phyloP scores from a whole-genome alignment of 2,797 vertebrate genomes.

The Triplophysa yarkandensis region DNA sequence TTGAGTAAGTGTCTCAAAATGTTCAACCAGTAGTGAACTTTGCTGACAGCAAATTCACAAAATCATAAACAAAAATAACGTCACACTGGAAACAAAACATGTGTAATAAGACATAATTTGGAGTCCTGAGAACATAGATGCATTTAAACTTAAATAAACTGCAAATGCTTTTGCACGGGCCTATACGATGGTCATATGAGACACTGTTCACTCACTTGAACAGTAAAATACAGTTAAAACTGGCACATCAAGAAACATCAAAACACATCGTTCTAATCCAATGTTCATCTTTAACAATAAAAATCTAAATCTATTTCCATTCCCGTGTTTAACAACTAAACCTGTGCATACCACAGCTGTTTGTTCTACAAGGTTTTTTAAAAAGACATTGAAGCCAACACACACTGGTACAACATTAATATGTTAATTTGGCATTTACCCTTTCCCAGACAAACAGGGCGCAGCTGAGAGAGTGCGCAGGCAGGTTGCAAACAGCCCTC shows the following conservation, averaged over 20 bases:
- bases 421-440: slow-evolving; percentile 64
- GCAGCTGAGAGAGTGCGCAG: slow-evolving; percentile 31
- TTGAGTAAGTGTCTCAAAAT: too few relatives aligned
- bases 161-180: background rate
- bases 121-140: slow-evolving; percentile 14
- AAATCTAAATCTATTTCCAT: background rate
- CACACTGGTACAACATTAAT: slow-evolving; percentile 59
- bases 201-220: background rate
- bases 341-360: slow-evolving; percentile 15
- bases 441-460: slow-evolving; percentile 46
- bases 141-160: slow-evolving; percentile 34
- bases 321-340: background rate
- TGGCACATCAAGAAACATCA: background rate
- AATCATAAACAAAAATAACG: too few relatives aligned
- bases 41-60: background rate
- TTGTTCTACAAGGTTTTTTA: slow-evolving; percentile 59
- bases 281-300: too few relatives aligned
- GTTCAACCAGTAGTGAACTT: background rate
- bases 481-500: slow-evolving; percentile 69
- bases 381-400: slow-evolving; percentile 56
- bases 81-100: too few relatives aligned
- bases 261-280: background rate
- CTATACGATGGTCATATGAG: background rate
- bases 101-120: background rate
- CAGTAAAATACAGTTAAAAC: background rate